Evolutionary conservation across 2,113 vertebrate genomes (phyloP).

Genomic region (Eudorcas thomsonii): DNA sequence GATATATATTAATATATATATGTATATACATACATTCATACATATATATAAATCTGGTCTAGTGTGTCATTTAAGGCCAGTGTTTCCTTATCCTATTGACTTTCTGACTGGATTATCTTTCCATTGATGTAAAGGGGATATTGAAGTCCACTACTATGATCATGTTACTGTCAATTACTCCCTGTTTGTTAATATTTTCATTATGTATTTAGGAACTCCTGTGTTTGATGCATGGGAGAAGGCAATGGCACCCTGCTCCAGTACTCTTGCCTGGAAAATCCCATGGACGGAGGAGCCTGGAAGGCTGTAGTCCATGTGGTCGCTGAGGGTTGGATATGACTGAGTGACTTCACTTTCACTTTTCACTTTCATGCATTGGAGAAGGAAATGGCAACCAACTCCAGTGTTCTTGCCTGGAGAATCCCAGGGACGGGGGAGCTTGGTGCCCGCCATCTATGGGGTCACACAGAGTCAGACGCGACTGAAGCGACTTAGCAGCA

Average conservation of each 20-base stretch:
- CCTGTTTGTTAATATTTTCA: background rate
- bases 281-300: no score
- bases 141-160: background rate
- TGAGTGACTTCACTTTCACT: no score
- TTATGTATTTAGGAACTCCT: background rate
- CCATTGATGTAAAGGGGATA: background rate
- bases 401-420: no score
- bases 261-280: no score
- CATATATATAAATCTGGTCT: background rate
- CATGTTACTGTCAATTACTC: background rate
- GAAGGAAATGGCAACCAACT: no score
- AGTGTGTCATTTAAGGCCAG: background rate
- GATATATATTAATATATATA: background rate
- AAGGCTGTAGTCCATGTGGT: no score
- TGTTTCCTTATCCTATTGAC: background rate
- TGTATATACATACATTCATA: fast-evolving
- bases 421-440: fast-evolving
- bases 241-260: no score
- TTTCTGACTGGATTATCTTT: background rate
- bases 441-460: no score
- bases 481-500: no score
- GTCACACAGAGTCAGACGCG: no score
- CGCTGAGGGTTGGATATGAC: no score
- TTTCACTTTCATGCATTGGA: no score
- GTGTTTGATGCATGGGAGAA: background rate